Base-by-base conservation (phyloP, 2,888 invertebrate species). In the Chalcis sispes region DNA sequence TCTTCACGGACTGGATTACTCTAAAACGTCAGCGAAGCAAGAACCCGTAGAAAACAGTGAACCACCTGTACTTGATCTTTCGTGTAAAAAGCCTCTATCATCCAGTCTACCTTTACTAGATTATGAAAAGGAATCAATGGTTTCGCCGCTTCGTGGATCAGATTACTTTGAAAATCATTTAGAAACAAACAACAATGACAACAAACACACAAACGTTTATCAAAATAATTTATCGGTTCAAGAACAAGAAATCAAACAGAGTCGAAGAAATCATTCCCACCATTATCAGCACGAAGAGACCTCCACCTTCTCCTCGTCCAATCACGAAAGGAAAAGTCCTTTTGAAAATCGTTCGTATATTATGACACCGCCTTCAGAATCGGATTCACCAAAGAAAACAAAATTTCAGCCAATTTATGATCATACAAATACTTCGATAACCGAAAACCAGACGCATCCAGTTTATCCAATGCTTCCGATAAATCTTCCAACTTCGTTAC, bases 351-450 rank as follows among this genome's bases (percentile, higher is more conserved):
- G 84, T 5, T 79, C 80, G 1, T 84, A 79, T 27, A 82, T 85
- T 82, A 81, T 86, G 25, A 87, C 87, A 0, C 86, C 86, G 2
- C 85, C 86, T 0, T 86, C 85, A 0, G 85, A 86, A n/a, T 62
- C 79, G 0, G 84, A 85, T 18, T 86, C 85, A 0, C 85, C 84
- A 13, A 84, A 80, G 18, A 83, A 83, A 42, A 61, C 27, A 0
- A 83, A 80, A 52, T 83, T 78, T 65, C 81, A 82, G 10, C 23
- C 81, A 18, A 80, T 82, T 10, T 84, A 79, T 65, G 77, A 80
- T 15, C 67, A 75, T 7, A 56, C 70, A 8, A 77, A 18, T 42
- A 0, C 40, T 10, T 3, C 23, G 15, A 1, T 32, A 5, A 23
- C 10, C 7, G 54, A 72, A 8, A 3, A 54, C 5, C 29, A 27